Percentiles rank a stretch among this genome's conserved stretches.
These are phyloP conservation scores for Cyrtonyx montezumae DNA, from an alignment of 2,113 vertebrate species.

Conservation along the genomic window DNA sequence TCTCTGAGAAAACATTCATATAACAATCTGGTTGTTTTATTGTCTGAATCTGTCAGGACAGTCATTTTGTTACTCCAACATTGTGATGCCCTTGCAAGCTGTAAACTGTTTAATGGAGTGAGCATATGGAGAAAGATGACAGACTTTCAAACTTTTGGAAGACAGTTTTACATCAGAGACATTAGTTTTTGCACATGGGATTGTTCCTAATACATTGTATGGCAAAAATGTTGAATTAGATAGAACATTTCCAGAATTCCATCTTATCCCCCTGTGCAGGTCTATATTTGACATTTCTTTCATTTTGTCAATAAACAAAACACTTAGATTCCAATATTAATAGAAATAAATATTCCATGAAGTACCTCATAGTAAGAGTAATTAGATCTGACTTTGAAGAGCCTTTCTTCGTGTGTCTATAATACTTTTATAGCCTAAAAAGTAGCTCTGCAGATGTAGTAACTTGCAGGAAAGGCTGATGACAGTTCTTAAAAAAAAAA, in stretches of 20 bases:
- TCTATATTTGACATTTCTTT: constrained; percentile 71
- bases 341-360: constrained; percentile 67
- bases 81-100: constrained; percentile 82
- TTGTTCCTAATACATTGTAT: constrained; percentile 71
- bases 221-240: constrained; percentile 79
- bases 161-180: constrained; percentile 79
- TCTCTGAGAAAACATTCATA: constrained; percentile 84
- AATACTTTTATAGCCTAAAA: constrained; percentile 26
- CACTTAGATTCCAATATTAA: constrained; percentile 61
- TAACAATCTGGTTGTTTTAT: constrained; percentile 85
- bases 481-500: background rate
- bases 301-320: constrained; percentile 75
- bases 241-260: constrained; percentile 78
- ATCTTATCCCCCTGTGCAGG: constrained; percentile 57
- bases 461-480: background rate
- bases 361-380: constrained; percentile 8
- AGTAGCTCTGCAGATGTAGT: constrained; percentile 1
- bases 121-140: constrained; percentile 84
- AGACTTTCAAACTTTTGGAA: constrained; percentile 78
- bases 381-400: constrained; percentile 47
- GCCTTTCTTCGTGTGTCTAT: constrained; percentile 17
- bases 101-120: constrained; percentile 86
- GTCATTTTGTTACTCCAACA: constrained; percentile 79
- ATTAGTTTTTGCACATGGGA: constrained; percentile 75
- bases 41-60: constrained; percentile 85